Conservation (phyloP, 2,888 invertebrate species). For the Drosophila paranaensis region DNA sequence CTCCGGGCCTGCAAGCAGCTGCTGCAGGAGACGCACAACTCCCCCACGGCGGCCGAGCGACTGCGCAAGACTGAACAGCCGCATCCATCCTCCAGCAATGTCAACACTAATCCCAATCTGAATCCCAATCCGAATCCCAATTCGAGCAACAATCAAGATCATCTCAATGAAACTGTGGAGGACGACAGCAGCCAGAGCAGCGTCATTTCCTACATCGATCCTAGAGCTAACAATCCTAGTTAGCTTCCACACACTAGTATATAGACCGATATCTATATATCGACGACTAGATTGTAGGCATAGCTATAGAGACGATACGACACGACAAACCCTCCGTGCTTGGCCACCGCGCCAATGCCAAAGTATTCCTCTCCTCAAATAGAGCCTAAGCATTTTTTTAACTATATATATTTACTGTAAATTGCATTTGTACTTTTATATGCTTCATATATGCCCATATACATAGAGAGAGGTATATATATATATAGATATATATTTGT, state of each 20-base stretch:
- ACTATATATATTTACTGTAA: constrained; percentile 12
- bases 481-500: constrained; percentile 20
- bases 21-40: constrained; percentile 12
- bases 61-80: constrained; percentile 37
- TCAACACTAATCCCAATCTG: constrained; percentile 7
- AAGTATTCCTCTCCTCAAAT: constrained; percentile 40
- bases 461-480: not conserved
- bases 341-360: constrained; percentile 44
- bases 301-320: constrained; percentile 24
- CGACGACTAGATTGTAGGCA: constrained; percentile 17
- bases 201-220: constrained; percentile 84
- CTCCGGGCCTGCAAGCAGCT: constrained; percentile 38
- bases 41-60: constrained; percentile 24
- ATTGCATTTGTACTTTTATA: constrained; percentile 38
- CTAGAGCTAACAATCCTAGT: constrained; percentile 74
- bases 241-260: constrained; percentile 38
- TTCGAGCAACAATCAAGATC: constrained; percentile 48
- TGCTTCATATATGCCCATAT: constrained; percentile 14
- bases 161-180: constrained; percentile 80
- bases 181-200: constrained; percentile 85
- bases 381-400: constrained; percentile 19
- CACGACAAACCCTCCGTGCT: constrained; percentile 38
- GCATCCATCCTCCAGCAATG: constrained; percentile 4
- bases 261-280: constrained; percentile 15
- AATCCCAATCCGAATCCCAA: constrained; percentile 14